Evolutionary conservation across 2,888 invertebrate species (phyloP), one percentile per base, ranked within the genome.

Genomic region (Alloscopus bannaensis): DNA sequence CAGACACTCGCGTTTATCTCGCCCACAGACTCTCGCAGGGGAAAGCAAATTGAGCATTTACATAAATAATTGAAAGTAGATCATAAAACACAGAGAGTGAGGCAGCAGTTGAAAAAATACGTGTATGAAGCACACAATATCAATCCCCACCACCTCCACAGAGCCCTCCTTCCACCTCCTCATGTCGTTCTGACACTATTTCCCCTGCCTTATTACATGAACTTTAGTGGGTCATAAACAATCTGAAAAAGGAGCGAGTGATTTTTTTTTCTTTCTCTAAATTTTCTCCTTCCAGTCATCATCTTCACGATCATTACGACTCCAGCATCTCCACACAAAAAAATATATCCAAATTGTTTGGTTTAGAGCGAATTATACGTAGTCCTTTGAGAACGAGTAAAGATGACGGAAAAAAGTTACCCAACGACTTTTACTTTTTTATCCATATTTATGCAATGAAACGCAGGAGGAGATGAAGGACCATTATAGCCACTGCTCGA

Each of bases 31-130:
- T 8, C 13, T 36, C 13, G 36, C 36, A 47, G 47, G 47, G 47
- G 47, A 47, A 16, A 52, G 22, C 20, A 52, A 52, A 52, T 52
- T 52, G 52, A 52, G 52, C 52, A 52, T 52, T 52, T 52, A 52
- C 52, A 52, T 52, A 52, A 52, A 52, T 52, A 52, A 52, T 52
- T 52, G 52, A 52, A 52, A 52, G 52, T 52, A 18, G 20, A 13
- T 52, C 52, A 18, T 45, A 45, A 45, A 45, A 45, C 45, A 45
- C 45, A 45, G 45, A 45, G n/a, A 36, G 36, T 36, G 36, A 8
- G 36, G 13, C 36, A n/a, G n/a, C n/a, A n/a, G n/a, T n/a, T 36
- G 36, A 13, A 36, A 36, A 36, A 36, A 13, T 6, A 13, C 8
- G 13, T 8, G 36, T 13, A 36, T 6, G 8, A 6, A 36, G 8